phyloP scores from a whole-genome alignment of 2,113 vertebrate species.

The Heterocephalus glaber region DNA sequence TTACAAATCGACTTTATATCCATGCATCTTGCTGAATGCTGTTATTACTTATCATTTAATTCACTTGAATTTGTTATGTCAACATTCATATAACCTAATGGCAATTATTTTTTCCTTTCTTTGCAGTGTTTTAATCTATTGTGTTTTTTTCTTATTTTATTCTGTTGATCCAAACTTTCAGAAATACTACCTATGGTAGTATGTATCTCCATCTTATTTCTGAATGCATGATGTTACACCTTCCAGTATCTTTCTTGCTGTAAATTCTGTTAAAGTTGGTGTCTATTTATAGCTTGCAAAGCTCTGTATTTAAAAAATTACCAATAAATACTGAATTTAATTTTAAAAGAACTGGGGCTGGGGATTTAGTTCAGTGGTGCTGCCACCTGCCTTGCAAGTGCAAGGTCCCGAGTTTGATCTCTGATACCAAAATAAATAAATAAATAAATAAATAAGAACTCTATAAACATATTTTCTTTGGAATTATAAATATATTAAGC shows the following conservation, averaged over 20 bases:
- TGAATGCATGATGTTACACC: background rate
- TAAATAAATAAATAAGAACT: too few relatives aligned
- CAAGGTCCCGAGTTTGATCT: too few relatives aligned
- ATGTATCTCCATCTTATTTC: background rate
- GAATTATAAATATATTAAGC: background rate
- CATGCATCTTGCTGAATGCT: background rate
- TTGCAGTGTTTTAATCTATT: background rate
- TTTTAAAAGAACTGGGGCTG: too few relatives aligned
- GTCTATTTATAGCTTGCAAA: background rate
- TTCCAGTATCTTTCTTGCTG: background rate
- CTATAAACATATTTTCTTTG: background rate
- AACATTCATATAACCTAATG: background rate
- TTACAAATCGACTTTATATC: background rate
- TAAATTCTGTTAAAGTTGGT: background rate
- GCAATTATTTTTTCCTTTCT: background rate
- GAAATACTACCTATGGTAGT: background rate
- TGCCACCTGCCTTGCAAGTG: too few relatives aligned
- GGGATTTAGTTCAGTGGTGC: too few relatives aligned
- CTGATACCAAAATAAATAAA: too few relatives aligned
- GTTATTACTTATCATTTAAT: background rate
- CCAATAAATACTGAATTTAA: background rate
- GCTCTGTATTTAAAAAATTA: background rate
- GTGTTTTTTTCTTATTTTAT: background rate
- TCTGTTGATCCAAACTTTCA: background rate
- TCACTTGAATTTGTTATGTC: background rate